A percentile compares a stretch with the other conserved stretches of the same genome.
Evolutionary conservation across 2,113 vertebrate species (phyloP).

Genomic region (Verasper variegatus): DNA sequence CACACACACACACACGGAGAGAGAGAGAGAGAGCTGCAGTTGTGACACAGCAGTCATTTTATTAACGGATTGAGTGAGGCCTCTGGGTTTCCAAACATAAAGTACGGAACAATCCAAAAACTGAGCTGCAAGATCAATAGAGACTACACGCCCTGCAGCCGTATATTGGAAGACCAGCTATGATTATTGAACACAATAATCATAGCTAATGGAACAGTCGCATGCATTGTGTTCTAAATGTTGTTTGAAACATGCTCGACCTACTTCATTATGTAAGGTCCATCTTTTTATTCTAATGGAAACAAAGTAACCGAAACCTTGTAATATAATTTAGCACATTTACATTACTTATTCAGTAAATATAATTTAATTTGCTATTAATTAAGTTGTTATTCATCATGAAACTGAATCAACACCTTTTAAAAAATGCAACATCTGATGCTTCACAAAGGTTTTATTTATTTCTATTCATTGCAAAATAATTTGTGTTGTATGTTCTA

Average conservation of each 20-base stretch:
- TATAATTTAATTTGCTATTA: neutral
- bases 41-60: slow-evolving; percentile 53
- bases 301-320: neutral
- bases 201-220: slow-evolving; percentile 18
- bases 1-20: no score
- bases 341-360: neutral
- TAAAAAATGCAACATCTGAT: neutral
- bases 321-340: neutral
- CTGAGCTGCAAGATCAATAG: slow-evolving; percentile 9
- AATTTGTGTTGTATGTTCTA: no score
- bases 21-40: slow-evolving; percentile 1
- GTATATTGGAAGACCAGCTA: neutral
- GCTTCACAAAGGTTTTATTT: neutral
- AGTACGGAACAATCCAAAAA: slow-evolving; percentile 25
- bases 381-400: neutral
- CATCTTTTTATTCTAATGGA: neutral
- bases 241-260: neutral
- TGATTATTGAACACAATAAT: slow-evolving; percentile 29
- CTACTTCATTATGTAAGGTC: neutral
- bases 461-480: neutral
- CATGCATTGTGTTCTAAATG: neutral
- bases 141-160: neutral
- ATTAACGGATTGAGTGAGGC: slow-evolving; percentile 11
- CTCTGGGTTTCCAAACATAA: neutral
- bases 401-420: neutral